Percentiles rank a stretch among this genome's conserved stretches.
Evolutionary conservation across 2,797 vertebrate genomes (phyloP).

Genomic region (Myotis findleyi): DNA sequence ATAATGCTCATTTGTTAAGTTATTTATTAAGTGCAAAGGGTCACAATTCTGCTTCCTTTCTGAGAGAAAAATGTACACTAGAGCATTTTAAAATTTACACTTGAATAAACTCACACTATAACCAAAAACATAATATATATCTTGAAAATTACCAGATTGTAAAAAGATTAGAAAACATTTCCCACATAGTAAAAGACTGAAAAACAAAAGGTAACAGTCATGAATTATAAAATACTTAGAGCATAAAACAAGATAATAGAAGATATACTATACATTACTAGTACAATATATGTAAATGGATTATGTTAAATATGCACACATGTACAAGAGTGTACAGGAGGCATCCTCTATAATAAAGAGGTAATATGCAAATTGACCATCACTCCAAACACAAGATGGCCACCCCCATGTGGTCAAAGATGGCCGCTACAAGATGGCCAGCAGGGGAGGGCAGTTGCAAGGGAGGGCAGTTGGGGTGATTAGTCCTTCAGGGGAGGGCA

Average conservation of each 20-base stretch:
- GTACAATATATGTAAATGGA: neutral
- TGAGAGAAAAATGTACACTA: neutral
- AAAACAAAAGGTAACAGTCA: neutral
- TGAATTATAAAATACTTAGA: neutral
- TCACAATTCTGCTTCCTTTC: neutral
- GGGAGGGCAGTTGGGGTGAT: too few species aligned
- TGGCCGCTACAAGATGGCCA: too few species aligned
- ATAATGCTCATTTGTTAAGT: neutral
- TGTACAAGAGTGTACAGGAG: neutral
- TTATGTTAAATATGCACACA: neutral
- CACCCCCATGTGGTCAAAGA: too few species aligned
- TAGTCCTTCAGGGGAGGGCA: too few species aligned
- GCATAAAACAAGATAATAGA: neutral
- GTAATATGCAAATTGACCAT: too few species aligned
- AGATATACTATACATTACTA: neutral
- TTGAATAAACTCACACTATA: constrained; percentile 6
- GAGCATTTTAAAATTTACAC: neutral
- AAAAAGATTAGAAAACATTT: constrained; percentile 23
- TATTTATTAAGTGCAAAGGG: neutral
- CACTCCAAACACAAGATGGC: too few species aligned
- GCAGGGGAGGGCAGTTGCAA: too few species aligned
- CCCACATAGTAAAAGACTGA: neutral
- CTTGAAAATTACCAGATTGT: constrained; percentile 22
- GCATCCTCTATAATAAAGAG: too few species aligned
- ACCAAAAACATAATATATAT: neutral